These are phyloP conservation scores for Nibea albiflora DNA, from an alignment of 2,113 vertebrate species.

Conservation along the genomic window DNA sequence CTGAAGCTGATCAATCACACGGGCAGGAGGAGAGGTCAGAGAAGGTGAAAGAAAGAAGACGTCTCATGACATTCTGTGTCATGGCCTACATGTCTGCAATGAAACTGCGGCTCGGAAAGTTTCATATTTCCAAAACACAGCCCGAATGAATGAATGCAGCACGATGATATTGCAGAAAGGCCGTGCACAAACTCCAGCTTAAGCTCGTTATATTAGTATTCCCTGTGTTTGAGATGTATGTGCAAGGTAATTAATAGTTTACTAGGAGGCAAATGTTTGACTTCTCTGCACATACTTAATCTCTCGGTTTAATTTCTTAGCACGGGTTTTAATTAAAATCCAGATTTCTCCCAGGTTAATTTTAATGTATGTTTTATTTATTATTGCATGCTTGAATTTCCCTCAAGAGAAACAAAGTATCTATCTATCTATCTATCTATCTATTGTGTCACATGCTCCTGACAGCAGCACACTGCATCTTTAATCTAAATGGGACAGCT, in stretches of 20 bases:
- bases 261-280: background rate
- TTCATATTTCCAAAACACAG: background rate
- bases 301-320: too few relatives aligned
- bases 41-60: conserved; percentile 33
- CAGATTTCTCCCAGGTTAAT: too few relatives aligned
- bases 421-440: too few relatives aligned
- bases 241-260: background rate
- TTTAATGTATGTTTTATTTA: too few relatives aligned
- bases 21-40: conserved; percentile 33
- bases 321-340: too few relatives aligned
- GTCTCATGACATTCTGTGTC: background rate
- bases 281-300: too few relatives aligned
- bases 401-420: too few relatives aligned
- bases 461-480: background rate
- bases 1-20: conserved; percentile 32
- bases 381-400: too few relatives aligned
- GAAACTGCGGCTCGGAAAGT: background rate
- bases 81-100: background rate
- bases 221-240: background rate
- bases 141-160: background rate
- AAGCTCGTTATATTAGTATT: background rate
- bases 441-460: background rate
- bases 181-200: background rate
- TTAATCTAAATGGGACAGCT: conserved; percentile 4
- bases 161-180: background rate